Conservation (phyloP, 2,113 vertebrate species). For the Hydropotes inermis region DNA sequence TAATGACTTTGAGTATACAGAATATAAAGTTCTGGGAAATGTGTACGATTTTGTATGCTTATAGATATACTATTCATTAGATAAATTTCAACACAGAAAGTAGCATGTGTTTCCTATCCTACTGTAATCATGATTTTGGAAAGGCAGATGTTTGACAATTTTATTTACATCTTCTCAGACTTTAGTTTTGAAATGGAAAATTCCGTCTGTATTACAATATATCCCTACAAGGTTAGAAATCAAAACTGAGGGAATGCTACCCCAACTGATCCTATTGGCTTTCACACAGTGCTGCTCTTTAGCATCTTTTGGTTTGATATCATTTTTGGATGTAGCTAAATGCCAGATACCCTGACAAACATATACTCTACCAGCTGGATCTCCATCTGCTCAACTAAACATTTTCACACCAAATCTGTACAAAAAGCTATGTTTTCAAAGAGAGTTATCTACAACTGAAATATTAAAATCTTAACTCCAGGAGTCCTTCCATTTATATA, state of each 20-base stretch:
- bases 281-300: constrained; percentile 71
- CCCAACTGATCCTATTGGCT: constrained; percentile 64
- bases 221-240: constrained; percentile 48
- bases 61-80: constrained; percentile 74
- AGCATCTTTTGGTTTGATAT: constrained; percentile 81
- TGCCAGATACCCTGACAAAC: constrained; percentile 85
- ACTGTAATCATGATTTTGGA: constrained; percentile 59
- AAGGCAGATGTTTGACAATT: constrained; percentile 70
- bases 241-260: constrained; percentile 70
- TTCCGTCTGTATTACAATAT: constrained; percentile 54
- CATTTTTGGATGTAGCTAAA: constrained; percentile 84
- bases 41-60: constrained; percentile 67
- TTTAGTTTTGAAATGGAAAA: constrained; percentile 72
- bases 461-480: constrained; percentile 88
- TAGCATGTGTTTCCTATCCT: constrained; percentile 47
- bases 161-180: constrained; percentile 57
- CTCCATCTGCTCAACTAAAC: constrained; percentile 88
- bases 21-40: constrained; percentile 59
- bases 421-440: constrained; percentile 84
- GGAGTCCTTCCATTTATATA: constrained; percentile 82
- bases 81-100: constrained; percentile 55
- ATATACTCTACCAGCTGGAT: constrained; percentile 89
- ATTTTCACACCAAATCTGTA: constrained; percentile 84
- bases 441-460: constrained; percentile 87
- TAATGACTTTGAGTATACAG: constrained; percentile 49